A percentile compares a stretch with the other conserved stretches of the same genome.
These are phyloP conservation scores for Romanogobio albipinnatus DNA, from an alignment of 2,113 vertebrate genomes.

Conservation along the genomic window DNA sequence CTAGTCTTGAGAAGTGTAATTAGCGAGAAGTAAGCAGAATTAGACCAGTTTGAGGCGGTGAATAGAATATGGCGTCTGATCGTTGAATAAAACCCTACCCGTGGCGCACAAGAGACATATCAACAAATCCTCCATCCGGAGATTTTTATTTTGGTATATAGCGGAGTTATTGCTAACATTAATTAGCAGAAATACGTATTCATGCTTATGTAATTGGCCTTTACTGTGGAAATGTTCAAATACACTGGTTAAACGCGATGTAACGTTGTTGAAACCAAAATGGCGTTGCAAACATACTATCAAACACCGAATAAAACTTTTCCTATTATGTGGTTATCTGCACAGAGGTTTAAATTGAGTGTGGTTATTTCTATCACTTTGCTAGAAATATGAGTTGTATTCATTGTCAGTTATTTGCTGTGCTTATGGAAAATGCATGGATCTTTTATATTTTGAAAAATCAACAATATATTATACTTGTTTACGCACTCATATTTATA, in stretches of 20 bases:
- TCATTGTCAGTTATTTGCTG: not conserved
- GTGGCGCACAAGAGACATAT: not conserved
- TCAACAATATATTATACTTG: no score
- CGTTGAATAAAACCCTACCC: conserved; percentile 5
- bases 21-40: not conserved
- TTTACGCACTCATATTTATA: not conserved
- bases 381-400: not conserved
- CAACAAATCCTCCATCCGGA: not conserved
- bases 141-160: not conserved
- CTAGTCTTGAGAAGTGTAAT: not conserved
- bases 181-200: not conserved
- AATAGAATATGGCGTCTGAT: conserved; percentile 54
- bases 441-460: not conserved
- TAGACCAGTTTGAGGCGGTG: not conserved
- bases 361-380: not conserved
- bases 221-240: not conserved
- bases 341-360: not conserved
- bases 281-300: conserved; percentile 42
- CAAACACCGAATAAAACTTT: not conserved
- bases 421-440: not conserved
- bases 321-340: no score
- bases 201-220: fast-evolving
- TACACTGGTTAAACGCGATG: not conserved
- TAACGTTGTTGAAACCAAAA: conserved; percentile 47
- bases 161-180: not conserved